Evolutionary conservation across 2,888 invertebrate genomes (phyloP), one percentile per base, ranked within the genome.

Genomic region (Quadroppia sp.): DNA sequence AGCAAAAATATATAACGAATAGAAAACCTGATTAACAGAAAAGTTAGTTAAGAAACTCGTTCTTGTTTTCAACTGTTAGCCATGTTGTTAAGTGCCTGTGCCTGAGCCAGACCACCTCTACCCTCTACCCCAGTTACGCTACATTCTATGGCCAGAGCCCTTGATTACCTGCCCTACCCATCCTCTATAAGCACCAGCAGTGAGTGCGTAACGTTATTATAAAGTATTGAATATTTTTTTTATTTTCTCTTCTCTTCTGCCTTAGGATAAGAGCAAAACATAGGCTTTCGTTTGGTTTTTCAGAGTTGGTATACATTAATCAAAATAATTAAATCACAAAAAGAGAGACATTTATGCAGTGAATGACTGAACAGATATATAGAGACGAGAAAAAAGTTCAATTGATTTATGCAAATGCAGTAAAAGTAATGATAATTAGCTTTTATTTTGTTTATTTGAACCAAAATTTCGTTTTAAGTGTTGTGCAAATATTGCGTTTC

Each of bases 321-420:
- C 59, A 59, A 59, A 59, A 59, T 59, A 59, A 59, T 59, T 59
- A 59, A 59, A 59, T 32, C 59, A 59, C 30, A 28, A 32, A 59
- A 32, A 59, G 59, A 59, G 59, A 59, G 59, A 59, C 30, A 59
- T 53, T 53, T 53, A 23, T 36, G 36, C 36, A 36, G 53, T 25
- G 53, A 53, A 53, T 20, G 53, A 53, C 53, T 53, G 23, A 6
- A 36, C 9, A 36, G 25, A 25, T 6, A 9, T 53, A 23, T 9
- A 48, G 53, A 36, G 36, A 36, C 23, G 53, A 11, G 11, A 50
- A 15, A 45, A n/a, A 45, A 4, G 25, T 1, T 2, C 28, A 28
- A 59, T 40, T 67, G 67, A 67, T 67, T 42, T 36, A 67, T 67
- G 67, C 67, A 67, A 67, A 67, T 67, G 67, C 9, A 42, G 40